Evolutionary conservation across 2,888 invertebrate genomes (phyloP).

Genomic region (Acanthoscelides obtectus): DNA sequence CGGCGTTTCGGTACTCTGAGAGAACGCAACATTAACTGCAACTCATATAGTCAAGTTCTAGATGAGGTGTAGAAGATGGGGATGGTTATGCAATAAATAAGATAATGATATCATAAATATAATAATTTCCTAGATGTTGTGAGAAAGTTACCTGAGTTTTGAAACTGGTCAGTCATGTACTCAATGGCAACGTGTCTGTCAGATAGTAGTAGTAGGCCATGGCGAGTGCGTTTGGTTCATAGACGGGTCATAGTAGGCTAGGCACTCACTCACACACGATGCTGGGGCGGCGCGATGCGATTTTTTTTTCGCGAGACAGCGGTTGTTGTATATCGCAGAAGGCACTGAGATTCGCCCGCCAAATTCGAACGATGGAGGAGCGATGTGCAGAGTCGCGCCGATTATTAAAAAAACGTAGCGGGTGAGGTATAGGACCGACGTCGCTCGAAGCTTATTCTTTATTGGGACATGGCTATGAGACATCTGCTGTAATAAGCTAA

Average conservation of each 20-base stretch:
- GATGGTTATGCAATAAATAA: no score
- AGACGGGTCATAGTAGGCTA: not conserved
- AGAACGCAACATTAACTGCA: no score
- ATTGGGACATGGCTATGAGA: slow-evolving; percentile 55
- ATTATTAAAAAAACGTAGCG: slow-evolving; percentile 46
- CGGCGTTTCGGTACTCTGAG: no score
- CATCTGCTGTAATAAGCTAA: slow-evolving; percentile 62
- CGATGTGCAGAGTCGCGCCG: slow-evolving; percentile 24
- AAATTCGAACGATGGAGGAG: slow-evolving; percentile 22
- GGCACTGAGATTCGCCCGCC: slow-evolving; percentile 29
- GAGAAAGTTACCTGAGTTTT: not conserved
- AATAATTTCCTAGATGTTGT: not conserved
- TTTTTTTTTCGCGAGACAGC: slow-evolving; percentile 7
- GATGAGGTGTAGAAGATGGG: no score
- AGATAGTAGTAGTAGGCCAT: not conserved
- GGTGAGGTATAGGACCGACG: not conserved
- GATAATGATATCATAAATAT: not conserved
- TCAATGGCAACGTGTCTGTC: not conserved
- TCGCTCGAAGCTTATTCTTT: slow-evolving; percentile 43
- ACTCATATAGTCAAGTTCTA: no score
- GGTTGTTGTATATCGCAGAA: slow-evolving; percentile 3
- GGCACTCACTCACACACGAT: not conserved
- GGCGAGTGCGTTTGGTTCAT: not conserved
- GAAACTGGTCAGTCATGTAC: not conserved
- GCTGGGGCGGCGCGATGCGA: slow-evolving; percentile 16